These are phyloP conservation scores for Carcharodon carcharias DNA, from an alignment of 2,797 vertebrate genomes.

Conservation along the genomic window DNA sequence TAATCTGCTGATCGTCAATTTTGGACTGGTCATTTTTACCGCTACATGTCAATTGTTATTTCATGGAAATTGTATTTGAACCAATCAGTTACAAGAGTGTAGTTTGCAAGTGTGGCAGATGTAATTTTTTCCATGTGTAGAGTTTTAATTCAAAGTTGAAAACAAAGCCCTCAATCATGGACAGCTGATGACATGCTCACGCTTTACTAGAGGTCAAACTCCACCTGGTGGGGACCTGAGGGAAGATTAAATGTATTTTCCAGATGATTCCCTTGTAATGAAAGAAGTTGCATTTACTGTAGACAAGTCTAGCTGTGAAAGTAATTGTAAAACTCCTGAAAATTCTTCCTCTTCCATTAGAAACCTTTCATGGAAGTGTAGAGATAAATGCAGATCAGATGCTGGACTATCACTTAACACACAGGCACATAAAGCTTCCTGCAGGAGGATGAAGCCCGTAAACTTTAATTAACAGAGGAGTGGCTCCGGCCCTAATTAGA, in stretches of 20 bases:
- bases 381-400: constrained; percentile 35
- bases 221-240: constrained; percentile 18
- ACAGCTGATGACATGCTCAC: background rate
- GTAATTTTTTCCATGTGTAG: background rate
- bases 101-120: background rate
- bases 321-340: constrained; percentile 23
- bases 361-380: constrained; percentile 3
- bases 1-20: background rate
- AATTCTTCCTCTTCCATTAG: constrained; percentile 3
- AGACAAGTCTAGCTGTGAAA: constrained; percentile 34
- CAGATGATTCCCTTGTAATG: background rate
- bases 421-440: background rate
- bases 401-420: constrained; percentile 18
- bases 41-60: background rate
- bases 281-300: background rate
- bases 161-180: background rate
- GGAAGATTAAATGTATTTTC: constrained; percentile 1
- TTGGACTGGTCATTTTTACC: background rate
- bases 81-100: background rate
- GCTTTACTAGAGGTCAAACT: background rate
- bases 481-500: constrained; percentile 16
- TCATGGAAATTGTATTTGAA: background rate
- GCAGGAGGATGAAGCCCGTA: background rate
- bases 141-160: constrained; percentile 10
- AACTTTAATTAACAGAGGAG: constrained; percentile 29